Conservation (phyloP, 2,113 vertebrate species). For the Centrocercus urophasianus region DNA sequence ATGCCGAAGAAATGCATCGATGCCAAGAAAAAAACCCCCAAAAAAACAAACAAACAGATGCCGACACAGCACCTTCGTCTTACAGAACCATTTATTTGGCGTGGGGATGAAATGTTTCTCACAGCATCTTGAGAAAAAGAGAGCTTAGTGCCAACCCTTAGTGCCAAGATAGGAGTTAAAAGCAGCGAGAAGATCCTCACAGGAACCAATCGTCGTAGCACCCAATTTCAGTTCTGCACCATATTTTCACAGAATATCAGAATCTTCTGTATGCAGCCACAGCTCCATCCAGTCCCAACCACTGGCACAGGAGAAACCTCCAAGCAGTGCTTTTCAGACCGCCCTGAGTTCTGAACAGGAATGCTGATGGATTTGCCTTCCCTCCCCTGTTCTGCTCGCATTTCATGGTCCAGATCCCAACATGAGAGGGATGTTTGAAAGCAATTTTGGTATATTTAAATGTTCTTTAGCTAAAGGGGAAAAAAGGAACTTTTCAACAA, state of each 20-base stretch:
- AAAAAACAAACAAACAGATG: background rate
- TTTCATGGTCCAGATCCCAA: background rate
- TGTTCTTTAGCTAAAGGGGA: background rate
- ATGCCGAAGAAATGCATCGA: fast-evolving
- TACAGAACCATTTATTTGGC: constrained; percentile 96
- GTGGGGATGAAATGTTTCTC: constrained; percentile 92
- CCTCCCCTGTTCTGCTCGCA: background rate
- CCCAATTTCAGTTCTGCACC: constrained; percentile 79
- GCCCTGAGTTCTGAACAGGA: no score
- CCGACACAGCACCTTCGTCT: background rate
- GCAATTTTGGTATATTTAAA: background rate
- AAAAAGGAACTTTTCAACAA: background rate
- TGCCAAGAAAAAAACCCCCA: background rate
- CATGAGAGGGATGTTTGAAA: background rate
- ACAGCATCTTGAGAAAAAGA: constrained; percentile 84
- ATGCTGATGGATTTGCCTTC: background rate
- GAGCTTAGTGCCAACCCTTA: constrained; percentile 78
- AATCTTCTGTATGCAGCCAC: constrained; percentile 74
- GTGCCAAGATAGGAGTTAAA: constrained; percentile 71
- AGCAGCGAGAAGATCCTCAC: constrained; percentile 58
- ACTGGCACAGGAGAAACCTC: background rate
- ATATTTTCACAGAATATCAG: constrained; percentile 77
- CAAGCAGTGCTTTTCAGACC: background rate
- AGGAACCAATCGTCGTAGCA: constrained; percentile 77
- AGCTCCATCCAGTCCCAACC: constrained; percentile 75